Evolutionary conservation across 2,797 vertebrate species (phyloP), one percentile per base, ranked within the genome.

Genomic region (Onychomys arenicola): DNA sequence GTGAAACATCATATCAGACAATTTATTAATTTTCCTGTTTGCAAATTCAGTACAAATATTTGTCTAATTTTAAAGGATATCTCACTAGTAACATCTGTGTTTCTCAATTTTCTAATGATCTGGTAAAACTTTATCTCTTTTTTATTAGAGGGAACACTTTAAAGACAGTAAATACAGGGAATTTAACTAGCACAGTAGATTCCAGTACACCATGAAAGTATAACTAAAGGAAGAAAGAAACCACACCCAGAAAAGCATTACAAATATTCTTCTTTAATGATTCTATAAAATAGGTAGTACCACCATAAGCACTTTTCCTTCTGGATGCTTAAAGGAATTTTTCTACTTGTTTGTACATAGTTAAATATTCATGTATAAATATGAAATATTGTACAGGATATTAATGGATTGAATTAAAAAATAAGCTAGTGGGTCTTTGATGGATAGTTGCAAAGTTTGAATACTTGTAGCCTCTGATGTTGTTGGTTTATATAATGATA

Each of bases 21-120:
- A 81, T 25, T 43, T 94, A 84, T 91, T 95, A 76, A 84, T 76
- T 92, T 46, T 83, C 67, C 63, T 83, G 46, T 95, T 94, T 96
- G 78, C 25, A 96, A 88, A 86, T 82, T 77, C 13, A 80, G 37
- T 95, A 55, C 27, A 96, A 85, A 89, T 88, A 90, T 77, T 92
- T 96, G n/a, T 71, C 49, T 29, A 86, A 46, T 89, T 83, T 92
- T 65, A 87, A 59, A 95, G 55, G 29, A n/a, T 12, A 34, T 5
- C 21, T 82, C 7, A 23, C 73, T 90, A 73, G 61, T 43, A 92
- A 80, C 67, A 63, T 95, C 71, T 95, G 49, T 77, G n/a, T 90
- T 90, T 83, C 2, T 57, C 37, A 16, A 52, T 69, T 73, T n/a
- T 10, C 52, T 87, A 57, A 2, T 80, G 23, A 93, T 77, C 13